These are phyloP conservation scores for Nephrotoma guestfalica DNA, from an alignment of 2,888 invertebrate genomes.

Conservation along the genomic window DNA sequence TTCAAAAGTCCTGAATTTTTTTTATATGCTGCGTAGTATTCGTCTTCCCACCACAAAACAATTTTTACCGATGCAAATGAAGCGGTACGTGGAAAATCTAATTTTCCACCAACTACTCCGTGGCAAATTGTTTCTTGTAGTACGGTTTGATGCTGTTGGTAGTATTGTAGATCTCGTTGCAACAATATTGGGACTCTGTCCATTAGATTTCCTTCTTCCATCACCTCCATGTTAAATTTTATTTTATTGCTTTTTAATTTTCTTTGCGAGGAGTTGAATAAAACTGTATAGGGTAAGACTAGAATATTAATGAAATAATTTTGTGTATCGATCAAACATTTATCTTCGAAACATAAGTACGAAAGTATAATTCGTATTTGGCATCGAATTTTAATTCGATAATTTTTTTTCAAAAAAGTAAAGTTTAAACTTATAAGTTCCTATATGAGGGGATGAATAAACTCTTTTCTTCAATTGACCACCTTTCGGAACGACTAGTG, in stretches of 20 bases:
- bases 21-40: constrained; percentile 61
- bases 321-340: too few relatives aligned
- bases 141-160: constrained; percentile 62
- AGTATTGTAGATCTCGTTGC: constrained; percentile 70
- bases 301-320: too few relatives aligned
- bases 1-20: constrained; percentile 41
- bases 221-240: constrained; percentile 52
- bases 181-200: constrained; percentile 69
- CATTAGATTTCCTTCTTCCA: constrained; percentile 83
- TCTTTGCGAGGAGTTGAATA: too few relatives aligned
- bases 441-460: too few relatives aligned
- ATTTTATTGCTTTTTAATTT: neutral
- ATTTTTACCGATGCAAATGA: constrained; percentile 74
- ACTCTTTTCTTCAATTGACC: too few relatives aligned
- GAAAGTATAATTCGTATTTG: too few relatives aligned
- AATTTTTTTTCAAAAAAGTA: too few relatives aligned
- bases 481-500: too few relatives aligned
- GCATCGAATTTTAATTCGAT: too few relatives aligned
- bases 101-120: constrained; percentile 63
- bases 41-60: constrained; percentile 77
- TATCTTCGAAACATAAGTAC: too few relatives aligned
- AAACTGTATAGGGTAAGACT: too few relatives aligned
- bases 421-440: too few relatives aligned
- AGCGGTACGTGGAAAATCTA: constrained; percentile 71
- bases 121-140: constrained; percentile 63